These are phyloP conservation scores for Drosophila cardini DNA, from an alignment of 1,140 invertebrate genomes.

Conservation along the genomic window DNA sequence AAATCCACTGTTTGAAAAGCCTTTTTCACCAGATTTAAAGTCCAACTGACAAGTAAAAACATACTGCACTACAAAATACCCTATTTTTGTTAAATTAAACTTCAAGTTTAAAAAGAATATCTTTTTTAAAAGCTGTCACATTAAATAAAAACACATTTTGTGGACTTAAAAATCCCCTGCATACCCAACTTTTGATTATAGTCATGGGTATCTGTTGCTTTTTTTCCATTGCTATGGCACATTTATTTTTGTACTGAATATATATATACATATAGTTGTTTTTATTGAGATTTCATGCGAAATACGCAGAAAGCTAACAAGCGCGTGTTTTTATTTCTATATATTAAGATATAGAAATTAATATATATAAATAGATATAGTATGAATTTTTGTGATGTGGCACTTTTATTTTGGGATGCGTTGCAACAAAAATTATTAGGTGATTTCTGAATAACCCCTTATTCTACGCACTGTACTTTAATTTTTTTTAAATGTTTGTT, in stretches of 20 bases:
- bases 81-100: no score
- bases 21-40: no score
- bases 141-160: no score
- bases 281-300: conserved; percentile 53
- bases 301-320: conserved; percentile 57
- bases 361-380: conserved; percentile 16
- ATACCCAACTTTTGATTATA: not conserved
- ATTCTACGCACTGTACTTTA: conserved; percentile 11
- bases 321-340: conserved; percentile 61
- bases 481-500: conserved; percentile 41
- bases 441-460: conserved; percentile 5
- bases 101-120: no score
- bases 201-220: conserved; percentile 16
- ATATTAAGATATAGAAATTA: conserved; percentile 21
- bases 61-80: no score
- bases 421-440: conserved; percentile 58
- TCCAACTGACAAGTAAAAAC: no score
- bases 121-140: no score
- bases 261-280: conserved; percentile 45
- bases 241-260: conserved; percentile 50
- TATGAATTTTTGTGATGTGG: conserved; percentile 30
- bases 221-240: conserved; percentile 18
- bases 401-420: conserved; percentile 41
- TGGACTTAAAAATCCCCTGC: not conserved
- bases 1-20: no score